A percentile compares a stretch with the other conserved stretches of the same genome.
These are phyloP conservation scores for Encarsia formosa DNA, from an alignment of 2,888 invertebrate genomes.

Conservation along the genomic window DNA sequence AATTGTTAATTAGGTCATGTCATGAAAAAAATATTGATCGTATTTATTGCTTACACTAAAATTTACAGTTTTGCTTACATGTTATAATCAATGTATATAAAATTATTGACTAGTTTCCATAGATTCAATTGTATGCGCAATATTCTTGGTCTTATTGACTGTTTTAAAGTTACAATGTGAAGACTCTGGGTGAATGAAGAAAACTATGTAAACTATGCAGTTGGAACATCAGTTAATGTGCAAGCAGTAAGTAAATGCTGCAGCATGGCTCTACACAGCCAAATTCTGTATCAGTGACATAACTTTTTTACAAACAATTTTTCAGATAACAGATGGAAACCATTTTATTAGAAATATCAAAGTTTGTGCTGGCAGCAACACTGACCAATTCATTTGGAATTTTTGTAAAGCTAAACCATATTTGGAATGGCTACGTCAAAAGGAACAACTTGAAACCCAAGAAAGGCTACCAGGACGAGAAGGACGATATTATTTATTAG, in stretches of 20 bases:
- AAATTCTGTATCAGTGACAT: not conserved
- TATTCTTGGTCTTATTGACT: not conserved
- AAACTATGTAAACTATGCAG: not conserved
- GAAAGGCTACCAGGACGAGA: not conserved
- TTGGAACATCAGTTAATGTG: not conserved
- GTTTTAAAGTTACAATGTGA: not conserved
- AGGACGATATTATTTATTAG: constrained; percentile 4
- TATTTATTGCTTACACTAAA: too few relatives aligned
- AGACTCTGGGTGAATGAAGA: not conserved
- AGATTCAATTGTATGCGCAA: not conserved
- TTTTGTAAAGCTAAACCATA: not conserved
- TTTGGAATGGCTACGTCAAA: not conserved
- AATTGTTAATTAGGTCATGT: too few relatives aligned
- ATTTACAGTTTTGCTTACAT: too few relatives aligned
- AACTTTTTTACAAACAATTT: not conserved
- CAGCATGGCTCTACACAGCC: not conserved
- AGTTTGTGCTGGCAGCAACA: constrained; percentile 4
- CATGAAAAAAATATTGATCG: too few relatives aligned
- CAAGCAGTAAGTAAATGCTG: not conserved
- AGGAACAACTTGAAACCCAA: not conserved
- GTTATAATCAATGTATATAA: too few relatives aligned
- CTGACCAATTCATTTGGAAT: constrained; percentile 1
- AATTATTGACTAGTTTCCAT: constrained; percentile 1
- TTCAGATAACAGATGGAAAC: not conserved
- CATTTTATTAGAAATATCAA: not conserved